Evolutionary conservation across 1,140 invertebrate genomes (phyloP).

Genomic region (Cepaea nemoralis): DNA sequence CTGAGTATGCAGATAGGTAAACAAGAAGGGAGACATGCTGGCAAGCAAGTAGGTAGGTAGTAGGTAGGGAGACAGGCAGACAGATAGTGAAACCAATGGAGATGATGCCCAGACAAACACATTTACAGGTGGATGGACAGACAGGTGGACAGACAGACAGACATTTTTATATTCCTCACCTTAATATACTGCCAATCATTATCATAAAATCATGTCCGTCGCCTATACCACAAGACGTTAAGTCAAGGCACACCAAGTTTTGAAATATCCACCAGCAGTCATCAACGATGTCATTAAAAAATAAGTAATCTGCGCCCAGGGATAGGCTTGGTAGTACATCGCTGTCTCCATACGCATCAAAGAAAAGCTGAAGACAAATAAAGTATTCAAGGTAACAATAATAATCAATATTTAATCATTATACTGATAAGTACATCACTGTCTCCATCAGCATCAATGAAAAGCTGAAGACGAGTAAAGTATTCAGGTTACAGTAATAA

Average conservation of each 20-base stretch:
- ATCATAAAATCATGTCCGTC: background rate
- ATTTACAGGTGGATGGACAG: no score
- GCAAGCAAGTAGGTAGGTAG: no score
- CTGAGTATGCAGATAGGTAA: no score
- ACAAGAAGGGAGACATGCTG: no score
- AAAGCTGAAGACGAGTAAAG: background rate
- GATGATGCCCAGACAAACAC: no score
- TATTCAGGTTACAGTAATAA: no score
- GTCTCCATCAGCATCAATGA: background rate
- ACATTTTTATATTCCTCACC: constrained; percentile 7
- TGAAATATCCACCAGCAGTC: constrained; percentile 17
- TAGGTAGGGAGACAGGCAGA: no score
- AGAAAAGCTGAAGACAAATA: constrained; percentile 8
- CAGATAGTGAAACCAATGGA: no score
- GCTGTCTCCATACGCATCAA: background rate
- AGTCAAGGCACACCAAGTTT: background rate
- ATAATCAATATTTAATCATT: no score
- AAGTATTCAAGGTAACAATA: background rate
- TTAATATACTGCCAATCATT: background rate
- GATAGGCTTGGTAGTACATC: background rate
- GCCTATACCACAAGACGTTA: background rate
- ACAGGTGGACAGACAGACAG: background rate
- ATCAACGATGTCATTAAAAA: constrained; percentile 7
- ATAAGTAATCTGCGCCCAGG: background rate
- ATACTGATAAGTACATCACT: no score